phyloP scores from a whole-genome alignment of 92 coral and sea anemone species.

The Palythoa caribaeorum region DNA sequence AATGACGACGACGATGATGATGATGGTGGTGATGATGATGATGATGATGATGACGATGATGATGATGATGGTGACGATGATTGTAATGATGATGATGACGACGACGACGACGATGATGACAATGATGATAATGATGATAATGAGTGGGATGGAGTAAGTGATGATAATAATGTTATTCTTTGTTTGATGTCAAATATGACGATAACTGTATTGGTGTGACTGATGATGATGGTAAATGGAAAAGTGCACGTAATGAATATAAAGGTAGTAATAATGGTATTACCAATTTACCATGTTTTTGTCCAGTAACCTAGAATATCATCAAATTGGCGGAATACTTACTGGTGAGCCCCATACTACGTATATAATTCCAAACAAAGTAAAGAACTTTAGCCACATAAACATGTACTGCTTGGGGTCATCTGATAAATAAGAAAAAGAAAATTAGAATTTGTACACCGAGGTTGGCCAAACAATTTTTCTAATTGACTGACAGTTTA shows the following conservation, averaged over 20 bases:
- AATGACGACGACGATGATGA: not conserved
- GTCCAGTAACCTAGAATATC: too few relatives aligned
- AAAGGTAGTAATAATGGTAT: too few relatives aligned
- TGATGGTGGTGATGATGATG: not conserved
- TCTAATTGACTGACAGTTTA: not conserved
- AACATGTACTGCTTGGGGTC: slow-evolving; percentile 83
- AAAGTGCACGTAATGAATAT: too few relatives aligned
- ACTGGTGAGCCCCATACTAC: slow-evolving; percentile 93
- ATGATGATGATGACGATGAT: not conserved
- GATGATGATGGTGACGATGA: not conserved
- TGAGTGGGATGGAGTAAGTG: not conserved
- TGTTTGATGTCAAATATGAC: not conserved
- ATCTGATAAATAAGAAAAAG: slow-evolving; percentile 60
- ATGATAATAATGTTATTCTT: not conserved
- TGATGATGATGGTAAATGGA: not conserved
- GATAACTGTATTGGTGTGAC: not conserved
- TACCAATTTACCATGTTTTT: too few relatives aligned
- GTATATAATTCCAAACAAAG: slow-evolving; percentile 82
- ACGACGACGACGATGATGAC: not conserved
- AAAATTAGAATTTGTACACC: not conserved
- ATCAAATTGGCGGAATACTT: slow-evolving; percentile 42
- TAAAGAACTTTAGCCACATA: slow-evolving; percentile 79
- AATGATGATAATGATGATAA: not conserved
- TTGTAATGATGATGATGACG: not conserved
- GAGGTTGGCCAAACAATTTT: not conserved